Conservation (phyloP, 2,113 vertebrate genomes). For the Sula dactylatra region DNA sequence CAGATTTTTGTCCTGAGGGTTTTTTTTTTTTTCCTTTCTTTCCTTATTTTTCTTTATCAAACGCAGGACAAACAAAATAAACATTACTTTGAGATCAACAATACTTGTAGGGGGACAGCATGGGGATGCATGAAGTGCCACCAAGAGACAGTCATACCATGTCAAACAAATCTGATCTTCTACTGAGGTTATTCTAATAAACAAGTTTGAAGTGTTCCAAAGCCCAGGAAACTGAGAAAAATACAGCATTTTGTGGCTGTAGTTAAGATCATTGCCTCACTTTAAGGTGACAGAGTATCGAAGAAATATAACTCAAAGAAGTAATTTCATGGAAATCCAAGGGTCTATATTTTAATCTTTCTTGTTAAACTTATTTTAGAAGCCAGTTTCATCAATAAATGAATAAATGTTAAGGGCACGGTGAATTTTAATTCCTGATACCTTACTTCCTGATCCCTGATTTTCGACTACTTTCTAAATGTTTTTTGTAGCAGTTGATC, state of each 20-base stretch:
- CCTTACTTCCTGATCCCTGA: background rate
- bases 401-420: rapidly evolving
- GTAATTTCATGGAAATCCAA: background rate
- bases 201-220: background rate
- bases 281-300: background rate
- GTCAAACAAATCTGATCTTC: background rate
- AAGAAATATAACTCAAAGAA: background rate
- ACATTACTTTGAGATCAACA: background rate
- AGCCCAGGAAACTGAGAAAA: background rate
- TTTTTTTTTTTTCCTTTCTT: background rate
- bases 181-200: background rate
- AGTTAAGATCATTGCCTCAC: background rate
- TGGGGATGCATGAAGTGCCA: background rate
- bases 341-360: background rate
- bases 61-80: background rate
- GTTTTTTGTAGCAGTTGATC: background rate
- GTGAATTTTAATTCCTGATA: background rate
- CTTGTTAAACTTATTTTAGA: background rate
- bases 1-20: background rate
- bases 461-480: background rate
- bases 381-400: background rate
- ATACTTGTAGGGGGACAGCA: background rate
- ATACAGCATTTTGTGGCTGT: background rate
- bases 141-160: background rate
- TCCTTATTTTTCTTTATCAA: background rate